These are phyloP conservation scores for Blastomussa wellsi DNA, from an alignment of 92 coral and sea anemone species.

Conservation along the genomic window DNA sequence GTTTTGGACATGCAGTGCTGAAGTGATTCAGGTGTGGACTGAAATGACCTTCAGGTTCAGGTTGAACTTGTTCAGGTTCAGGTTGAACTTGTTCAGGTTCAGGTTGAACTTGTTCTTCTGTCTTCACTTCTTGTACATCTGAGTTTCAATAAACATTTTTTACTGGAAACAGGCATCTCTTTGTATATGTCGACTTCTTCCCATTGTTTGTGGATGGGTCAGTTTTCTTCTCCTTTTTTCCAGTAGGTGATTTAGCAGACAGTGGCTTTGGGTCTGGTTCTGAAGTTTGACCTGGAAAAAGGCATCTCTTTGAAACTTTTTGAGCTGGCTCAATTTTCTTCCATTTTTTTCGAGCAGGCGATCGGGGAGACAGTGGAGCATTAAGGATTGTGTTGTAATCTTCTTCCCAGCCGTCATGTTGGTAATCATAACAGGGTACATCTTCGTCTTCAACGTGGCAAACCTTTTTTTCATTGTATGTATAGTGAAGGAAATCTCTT, in stretches of 20 bases:
- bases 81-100: background rate
- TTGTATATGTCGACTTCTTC: too few species aligned
- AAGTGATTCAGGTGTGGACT: background rate
- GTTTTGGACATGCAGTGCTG: slow-evolving; percentile 17
- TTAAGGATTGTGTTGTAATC: background rate
- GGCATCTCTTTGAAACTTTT: background rate
- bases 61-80: background rate
- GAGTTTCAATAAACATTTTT: too few species aligned
- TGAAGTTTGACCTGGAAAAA: slow-evolving; percentile 3
- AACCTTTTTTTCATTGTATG: slow-evolving; percentile 19
- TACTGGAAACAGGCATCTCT: too few species aligned
- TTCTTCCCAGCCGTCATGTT: slow-evolving; percentile 19
- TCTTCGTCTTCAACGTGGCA: slow-evolving; percentile 34
- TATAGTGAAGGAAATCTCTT: slow-evolving; percentile 29
- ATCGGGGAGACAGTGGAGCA: background rate
- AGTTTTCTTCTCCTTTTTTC: too few species aligned
- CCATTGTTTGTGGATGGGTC: too few species aligned
- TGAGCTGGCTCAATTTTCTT: background rate
- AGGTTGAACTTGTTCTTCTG: background rate
- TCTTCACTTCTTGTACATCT: background rate
- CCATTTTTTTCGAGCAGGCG: background rate
- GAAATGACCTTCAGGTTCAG: background rate
- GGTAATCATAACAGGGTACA: slow-evolving; percentile 10
- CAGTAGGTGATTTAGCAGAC: too few species aligned
- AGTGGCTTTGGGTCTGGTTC: background rate